Evolutionary conservation across 92 coral and sea anemone genomes (phyloP), one percentile per base, ranked within the genome.

Genomic region (Montipora capitata): DNA sequence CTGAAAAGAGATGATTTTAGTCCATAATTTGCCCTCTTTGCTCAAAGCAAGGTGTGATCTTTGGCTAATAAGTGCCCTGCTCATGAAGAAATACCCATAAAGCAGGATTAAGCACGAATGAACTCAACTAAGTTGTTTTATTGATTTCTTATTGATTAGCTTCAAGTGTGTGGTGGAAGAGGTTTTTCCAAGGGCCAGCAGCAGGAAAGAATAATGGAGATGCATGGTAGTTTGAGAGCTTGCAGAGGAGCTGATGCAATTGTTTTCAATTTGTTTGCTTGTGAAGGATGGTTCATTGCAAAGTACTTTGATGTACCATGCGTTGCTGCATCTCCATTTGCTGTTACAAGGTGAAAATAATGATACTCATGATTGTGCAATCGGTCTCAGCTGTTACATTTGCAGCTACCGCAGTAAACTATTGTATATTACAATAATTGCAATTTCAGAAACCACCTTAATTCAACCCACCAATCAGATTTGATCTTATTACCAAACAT

Each of bases 251-350:
- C 98, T 7, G 91, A 79, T 93, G 98, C 95, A 71, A 89, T 95
- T 68, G 96, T 95, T 20, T 95, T 95, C 66, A 95, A 95, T 49
- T 86, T 95, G 72, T 95, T 95, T 91, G 98, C 98, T 72, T 95
- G 98, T 85, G 98, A 95, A 68, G 98, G 98, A 18, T 95, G 98
- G 98, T 95, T 93, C 67, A 95, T 95, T 85, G 96, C 96, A 5
- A 90, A 93, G 66, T 82, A 91, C 58, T 84, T 95, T 40, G 88
- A 82, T 71, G 92, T 95, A 15, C 96, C 98, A 14, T 95, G 94
- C 51, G 91, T 95, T 12, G 98, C 96, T 4, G 94, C 93, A 14
- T 95, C 98, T 4, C 98, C 98, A 73, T 95, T 95, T 91, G 98
- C 98, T 12, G 94, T 95, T 44, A 95, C 98, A 43, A 95, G 98